Evolutionary conservation across 1,140 invertebrate species (phyloP), one percentile per base, ranked within the genome.

Genomic region (Eriosoma lanigerum): DNA sequence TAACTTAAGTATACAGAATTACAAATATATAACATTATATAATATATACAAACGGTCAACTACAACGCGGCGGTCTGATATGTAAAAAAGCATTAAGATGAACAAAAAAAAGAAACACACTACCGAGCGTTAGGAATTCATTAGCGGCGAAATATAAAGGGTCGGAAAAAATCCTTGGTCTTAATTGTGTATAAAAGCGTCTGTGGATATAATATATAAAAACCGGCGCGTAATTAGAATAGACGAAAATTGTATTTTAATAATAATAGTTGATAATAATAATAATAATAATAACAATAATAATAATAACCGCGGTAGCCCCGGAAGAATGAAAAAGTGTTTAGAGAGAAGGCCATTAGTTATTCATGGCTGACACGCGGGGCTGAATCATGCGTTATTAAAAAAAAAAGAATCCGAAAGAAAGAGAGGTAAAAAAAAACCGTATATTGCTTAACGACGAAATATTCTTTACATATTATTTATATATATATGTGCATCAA

Each of bases 271-370:
- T 48, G 75, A 58, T 76, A 58, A 58, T 76, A 58, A 76, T 76
- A 76, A 73, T 73, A 73, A 73, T 73, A 73, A 76, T 38, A 62
- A 62, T 76, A 58, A 58, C 58, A 58, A 76, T 76, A 76, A 73
- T 73, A 73, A 73, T 73, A 73, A 76, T 38, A 62, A 62, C 56
- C 75, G 75, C 75, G 75, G 75, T 78, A 78, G 75, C 54, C 75
- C 75, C 75, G 75, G 75, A 78, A 78, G 75, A 78, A 78, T 78
- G 75, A 78, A 78, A 78, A 78, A 78, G 75, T 78, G 75, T 78
- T 78, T 78, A 78, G 75, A 78, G 68, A 78, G 75, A 78, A 78
- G 75, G 75, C 56, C 75, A 78, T 78, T 78, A 78, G 75, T 78
- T 78, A 78, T 78, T 78, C 75, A 78, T 78, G 75, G 54, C 75